Conservation (phyloP, 1,140 invertebrate species). For the Hestina assimilis region DNA sequence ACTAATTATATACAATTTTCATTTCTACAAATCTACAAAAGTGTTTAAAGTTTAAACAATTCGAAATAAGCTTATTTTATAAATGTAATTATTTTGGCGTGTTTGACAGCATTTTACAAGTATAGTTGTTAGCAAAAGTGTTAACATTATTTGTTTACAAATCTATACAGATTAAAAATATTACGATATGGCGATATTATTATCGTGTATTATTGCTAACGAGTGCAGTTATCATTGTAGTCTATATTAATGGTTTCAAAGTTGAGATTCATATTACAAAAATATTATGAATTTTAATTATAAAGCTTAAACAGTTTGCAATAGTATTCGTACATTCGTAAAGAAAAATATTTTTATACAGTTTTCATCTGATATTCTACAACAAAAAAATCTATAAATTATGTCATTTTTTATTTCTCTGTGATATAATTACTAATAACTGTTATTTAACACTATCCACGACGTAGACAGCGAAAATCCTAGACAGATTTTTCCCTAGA, state of each 20-base stretch:
- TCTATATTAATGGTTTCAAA: not conserved
- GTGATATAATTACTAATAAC: too few species aligned
- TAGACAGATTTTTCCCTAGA: too few species aligned
- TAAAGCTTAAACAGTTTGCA: too few species aligned
- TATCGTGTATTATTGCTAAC: constrained; percentile 1
- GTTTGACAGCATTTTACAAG: constrained; percentile 1
- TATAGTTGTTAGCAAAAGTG: not conserved
- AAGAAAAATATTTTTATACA: too few species aligned
- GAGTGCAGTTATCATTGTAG: not conserved
- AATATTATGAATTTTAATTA: too few species aligned
- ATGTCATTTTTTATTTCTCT: too few species aligned
- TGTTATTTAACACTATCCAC: too few species aligned
- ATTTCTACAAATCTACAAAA: constrained; percentile 2
- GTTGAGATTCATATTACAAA: too few species aligned
- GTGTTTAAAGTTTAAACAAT: not conserved
- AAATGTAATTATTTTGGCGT: constrained; percentile 7
- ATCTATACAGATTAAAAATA: not conserved
- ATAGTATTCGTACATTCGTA: too few species aligned
- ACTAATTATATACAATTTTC: constrained; percentile 12
- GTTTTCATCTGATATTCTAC: too few species aligned
- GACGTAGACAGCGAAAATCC: too few species aligned
- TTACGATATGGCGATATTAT: not conserved
- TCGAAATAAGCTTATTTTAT: not conserved
- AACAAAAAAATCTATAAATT: too few species aligned
- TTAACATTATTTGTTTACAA: not conserved